phyloP scores from a whole-genome alignment of 2,113 vertebrate species.

The Cyprinodon variegatus region DNA sequence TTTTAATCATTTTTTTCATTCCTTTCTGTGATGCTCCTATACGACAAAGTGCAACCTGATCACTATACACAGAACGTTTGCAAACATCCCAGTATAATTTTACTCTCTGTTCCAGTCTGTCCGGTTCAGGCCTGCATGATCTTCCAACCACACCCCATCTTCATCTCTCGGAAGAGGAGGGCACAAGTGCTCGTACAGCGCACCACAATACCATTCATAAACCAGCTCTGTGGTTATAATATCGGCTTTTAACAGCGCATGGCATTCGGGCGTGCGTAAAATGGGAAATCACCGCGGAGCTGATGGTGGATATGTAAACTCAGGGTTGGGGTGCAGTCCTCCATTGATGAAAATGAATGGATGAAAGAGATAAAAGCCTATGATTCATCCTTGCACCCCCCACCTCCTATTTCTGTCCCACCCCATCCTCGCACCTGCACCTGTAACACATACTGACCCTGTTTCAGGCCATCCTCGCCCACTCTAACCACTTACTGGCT shows the following conservation, averaged over 20 bases:
- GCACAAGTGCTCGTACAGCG: conserved; percentile 14
- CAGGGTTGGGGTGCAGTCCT: conserved; percentile 44
- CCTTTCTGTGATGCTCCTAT: background rate
- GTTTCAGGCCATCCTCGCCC: conserved; percentile 53
- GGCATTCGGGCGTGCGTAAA: conserved; percentile 51
- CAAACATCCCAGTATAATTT: background rate
- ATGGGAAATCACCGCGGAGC: conserved; percentile 5
- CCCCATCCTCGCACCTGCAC: conserved; percentile 66
- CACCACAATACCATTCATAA: conserved; percentile 9
- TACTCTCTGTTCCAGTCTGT: conserved; percentile 4
- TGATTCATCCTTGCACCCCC: conserved; percentile 63
- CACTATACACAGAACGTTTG: background rate
- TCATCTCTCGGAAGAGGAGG: conserved; percentile 22
- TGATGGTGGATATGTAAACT: conserved; percentile 28
- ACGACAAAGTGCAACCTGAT: background rate
- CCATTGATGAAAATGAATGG: conserved; percentile 63
- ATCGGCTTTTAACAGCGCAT: background rate
- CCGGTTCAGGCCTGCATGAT: conserved; percentile 54
- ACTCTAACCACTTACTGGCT: conserved; percentile 17
- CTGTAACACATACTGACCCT: conserved; percentile 70
- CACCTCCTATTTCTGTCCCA: conserved; percentile 51
- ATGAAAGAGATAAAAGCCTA: conserved; percentile 49
- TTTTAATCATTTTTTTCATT: too few relatives aligned
- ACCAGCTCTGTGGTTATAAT: background rate
- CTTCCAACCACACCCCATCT: conserved; percentile 75